phyloP scores from a whole-genome alignment of 1,140 invertebrate species.

The Acarapis woodi region DNA sequence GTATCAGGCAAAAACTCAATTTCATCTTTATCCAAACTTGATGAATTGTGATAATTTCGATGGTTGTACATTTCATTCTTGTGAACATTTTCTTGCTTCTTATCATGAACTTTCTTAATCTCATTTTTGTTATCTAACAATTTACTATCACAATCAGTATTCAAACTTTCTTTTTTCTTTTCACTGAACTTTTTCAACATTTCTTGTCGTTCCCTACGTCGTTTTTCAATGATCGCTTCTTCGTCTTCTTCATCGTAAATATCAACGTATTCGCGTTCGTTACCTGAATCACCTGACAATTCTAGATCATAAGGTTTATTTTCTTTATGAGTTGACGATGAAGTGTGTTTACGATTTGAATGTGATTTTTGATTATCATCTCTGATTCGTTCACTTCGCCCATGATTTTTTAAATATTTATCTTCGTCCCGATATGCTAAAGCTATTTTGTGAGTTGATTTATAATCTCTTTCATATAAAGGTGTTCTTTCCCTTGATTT shows the following conservation, averaged over 20 bases:
- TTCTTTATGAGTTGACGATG: background rate
- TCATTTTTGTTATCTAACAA: background rate
- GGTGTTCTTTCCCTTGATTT: no score
- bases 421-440: background rate
- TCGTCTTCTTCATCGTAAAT: constrained; percentile 89
- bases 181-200: constrained; percentile 33
- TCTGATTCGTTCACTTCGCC: background rate
- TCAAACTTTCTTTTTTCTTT: background rate
- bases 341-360: background rate
- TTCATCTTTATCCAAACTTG: background rate
- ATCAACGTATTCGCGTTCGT: constrained; percentile 37
- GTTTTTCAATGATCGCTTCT: constrained; percentile 63
- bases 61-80: no score
- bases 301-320: background rate
- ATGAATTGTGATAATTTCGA: no score
- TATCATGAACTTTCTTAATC: no score
- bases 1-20: constrained; percentile 3
- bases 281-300: constrained; percentile 13
- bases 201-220: constrained; percentile 61
- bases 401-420: background rate
- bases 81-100: no score
- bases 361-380: background rate
- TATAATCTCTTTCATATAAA: no score
- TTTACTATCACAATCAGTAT: background rate
- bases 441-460: no score